phyloP scores from a whole-genome alignment of 2,113 vertebrate genomes.

The Ceuthmochares aereus region DNA sequence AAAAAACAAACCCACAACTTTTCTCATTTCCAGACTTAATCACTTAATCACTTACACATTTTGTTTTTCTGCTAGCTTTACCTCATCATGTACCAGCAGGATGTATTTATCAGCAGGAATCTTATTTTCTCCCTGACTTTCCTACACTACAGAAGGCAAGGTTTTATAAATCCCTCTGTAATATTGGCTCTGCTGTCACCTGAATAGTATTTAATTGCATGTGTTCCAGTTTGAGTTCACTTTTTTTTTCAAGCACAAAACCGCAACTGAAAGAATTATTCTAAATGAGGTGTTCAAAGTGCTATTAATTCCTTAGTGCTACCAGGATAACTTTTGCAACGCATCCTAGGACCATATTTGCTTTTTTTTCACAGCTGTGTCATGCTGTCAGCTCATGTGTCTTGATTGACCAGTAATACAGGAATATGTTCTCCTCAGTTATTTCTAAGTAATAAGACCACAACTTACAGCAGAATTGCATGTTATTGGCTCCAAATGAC shows the following conservation, averaged over 20 bases:
- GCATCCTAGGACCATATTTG: not conserved
- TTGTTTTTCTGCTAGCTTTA: not conserved
- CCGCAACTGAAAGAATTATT: not conserved
- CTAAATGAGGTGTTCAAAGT: not conserved
- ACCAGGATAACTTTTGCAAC: not conserved
- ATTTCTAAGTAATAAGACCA: conserved; percentile 10
- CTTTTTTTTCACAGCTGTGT: not conserved
- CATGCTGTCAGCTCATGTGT: not conserved
- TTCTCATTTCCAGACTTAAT: not conserved
- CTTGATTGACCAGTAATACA: not conserved
- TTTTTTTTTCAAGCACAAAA: not conserved
- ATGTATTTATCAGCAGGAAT: not conserved
- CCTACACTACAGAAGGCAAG: not conserved
- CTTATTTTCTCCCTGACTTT: not conserved
- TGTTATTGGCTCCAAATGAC: conserved; percentile 33
- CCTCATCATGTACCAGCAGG: not conserved
- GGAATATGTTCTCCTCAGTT: not conserved
- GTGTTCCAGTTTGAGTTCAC: not conserved
- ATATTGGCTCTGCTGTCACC: not conserved
- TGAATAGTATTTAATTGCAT: not conserved
- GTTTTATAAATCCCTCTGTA: not conserved
- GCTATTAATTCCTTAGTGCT: not conserved
- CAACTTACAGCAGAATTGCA: conserved; percentile 11
- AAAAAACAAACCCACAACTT: not conserved
- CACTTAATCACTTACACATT: not conserved